These are phyloP conservation scores for Orthonychiurus folsomi DNA, from an alignment of 2,888 invertebrate genomes.

Conservation along the genomic window DNA sequence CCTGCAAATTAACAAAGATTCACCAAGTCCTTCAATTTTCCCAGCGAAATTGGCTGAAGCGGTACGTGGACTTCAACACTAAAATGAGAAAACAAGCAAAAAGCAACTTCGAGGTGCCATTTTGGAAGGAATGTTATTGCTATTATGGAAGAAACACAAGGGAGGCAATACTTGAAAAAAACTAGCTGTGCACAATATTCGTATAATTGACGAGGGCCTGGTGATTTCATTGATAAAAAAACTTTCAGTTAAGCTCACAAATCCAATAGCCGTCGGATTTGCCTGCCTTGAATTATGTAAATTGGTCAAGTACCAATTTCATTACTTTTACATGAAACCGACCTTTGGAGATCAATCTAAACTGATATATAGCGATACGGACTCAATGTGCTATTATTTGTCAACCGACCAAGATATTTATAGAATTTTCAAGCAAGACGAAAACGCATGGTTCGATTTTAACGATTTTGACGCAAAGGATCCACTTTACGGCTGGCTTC, in stretches of 20 bases:
- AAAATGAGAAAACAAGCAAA: slow-evolving; percentile 10
- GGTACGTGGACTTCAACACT: slow-evolving; percentile 18
- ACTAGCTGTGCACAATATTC: too few species aligned
- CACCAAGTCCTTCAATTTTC: slow-evolving; percentile 18
- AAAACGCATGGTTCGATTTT: too few species aligned
- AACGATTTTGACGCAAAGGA: too few species aligned
- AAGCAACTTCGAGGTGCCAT: slow-evolving; percentile 8
- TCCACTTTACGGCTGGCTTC: too few species aligned
- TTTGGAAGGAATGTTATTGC: slow-evolving; percentile 14
- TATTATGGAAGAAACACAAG: background rate
- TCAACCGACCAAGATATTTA: too few species aligned
- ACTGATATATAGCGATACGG: background rate
- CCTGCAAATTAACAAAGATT: slow-evolving; percentile 15
- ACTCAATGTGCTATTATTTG: too few species aligned
- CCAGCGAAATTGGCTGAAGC: slow-evolving; percentile 16
- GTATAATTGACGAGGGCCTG: too few species aligned
- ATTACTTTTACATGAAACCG: background rate
- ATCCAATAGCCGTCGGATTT: background rate
- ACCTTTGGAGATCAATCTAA: background rate
- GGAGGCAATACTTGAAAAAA: background rate
- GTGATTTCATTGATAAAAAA: background rate
- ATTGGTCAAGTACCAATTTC: background rate
- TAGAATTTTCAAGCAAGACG: too few species aligned
- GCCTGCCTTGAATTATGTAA: background rate
- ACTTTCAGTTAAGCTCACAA: background rate